Base-by-base conservation (phyloP, 2,797 vertebrate species). In the Spinus pinus region DNA sequence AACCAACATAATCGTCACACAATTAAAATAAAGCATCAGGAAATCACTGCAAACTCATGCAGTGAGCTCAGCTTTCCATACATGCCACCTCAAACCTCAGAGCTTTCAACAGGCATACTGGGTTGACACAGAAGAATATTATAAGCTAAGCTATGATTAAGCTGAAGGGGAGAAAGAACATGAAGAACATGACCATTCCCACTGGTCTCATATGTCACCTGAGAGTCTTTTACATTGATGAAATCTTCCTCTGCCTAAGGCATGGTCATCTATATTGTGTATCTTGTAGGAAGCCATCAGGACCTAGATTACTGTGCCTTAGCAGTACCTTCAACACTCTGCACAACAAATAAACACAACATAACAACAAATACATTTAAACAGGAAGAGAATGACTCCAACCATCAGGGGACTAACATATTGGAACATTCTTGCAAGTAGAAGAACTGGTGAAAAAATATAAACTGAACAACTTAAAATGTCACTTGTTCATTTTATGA, bases 171-270 rank as follows among this genome's bases (percentile, higher is more conserved):
- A 44, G 10, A 23, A 50, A 90, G 70, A 78, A 54, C 19, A 0
- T 1, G 0, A 50, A 88, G 62, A 81, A 57, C 21, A 0, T 0
- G 0, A 53, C 23, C 11, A 39, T 69, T 66, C 14, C 31, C 56
- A 28, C 41, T 64, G 56, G 65, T 53, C 31, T 91, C 18, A 4
- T 46, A 53, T 47, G 79, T 71, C 64, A 67, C 67, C 66, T 53
- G 60, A 64, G 22, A 56, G 15, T 64, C 61, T 89, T 42, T 62
- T 39, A 60, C 53, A 30, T 39, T 74, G 74, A 85, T 53, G 57
- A 78, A 89, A 54, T 71, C n/a, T 41, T 81, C 37, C 62, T 66
- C 64, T 82, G 64, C 64, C 37, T 35, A 66, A 17, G 28, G 24
- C 56, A 85, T 4, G 17, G 78, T 18, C 61, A 71, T 82, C 71